Evolutionary conservation across 2,888 invertebrate species (phyloP), one percentile per base, ranked within the genome.

Genomic region (Thyatira batis): DNA sequence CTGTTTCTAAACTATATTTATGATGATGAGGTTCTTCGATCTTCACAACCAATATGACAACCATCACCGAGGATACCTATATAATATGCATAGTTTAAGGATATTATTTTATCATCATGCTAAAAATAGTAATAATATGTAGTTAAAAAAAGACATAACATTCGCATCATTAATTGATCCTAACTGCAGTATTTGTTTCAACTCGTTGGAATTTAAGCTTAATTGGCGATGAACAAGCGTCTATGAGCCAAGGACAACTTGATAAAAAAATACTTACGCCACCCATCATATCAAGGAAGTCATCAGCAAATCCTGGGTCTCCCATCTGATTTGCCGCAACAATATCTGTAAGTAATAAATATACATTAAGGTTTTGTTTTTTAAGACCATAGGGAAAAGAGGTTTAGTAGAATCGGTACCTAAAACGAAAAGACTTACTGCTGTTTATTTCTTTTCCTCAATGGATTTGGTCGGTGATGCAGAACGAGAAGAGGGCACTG

Each of bases 241-340:
- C n/a, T n/a, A n/a, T n/a, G n/a, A 33, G 11, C 10, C 2, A 10
- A 9, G 13, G 11, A 50, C 53, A 21, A 51, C 52, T 52, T 49
- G 10, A 53, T 25, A 10, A 27, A 51, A n/a, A 20, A 9, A 50
- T 65, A 84, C 88, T 87, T 76, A 89, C 89, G 57, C 71, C 83
- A 23, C 75, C 82, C 84, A 89, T 88, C 87, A 86, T 85, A 52
- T 87, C 77, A 9, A 87, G 75, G 55, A 88, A 89, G 50, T 85
- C 80, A 55, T 88, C 88, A 2, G 82, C 67, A 58, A 84, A 87
- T 8, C 73, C 78, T 5, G 63, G 64, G 50, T 71, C 81, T 20
- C 77, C 78, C n/a, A 64, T 67, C 55, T 70, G 78, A 43, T 70
- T 70, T n/a, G 67, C 74, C 46, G 57, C 63, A 28, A 70, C 44